A percentile compares a stretch with the other conserved stretches of the same genome.
These are phyloP conservation scores for Mycetomoellerius zeteki DNA, from an alignment of 1,140 invertebrate genomes.

Conservation along the genomic window DNA sequence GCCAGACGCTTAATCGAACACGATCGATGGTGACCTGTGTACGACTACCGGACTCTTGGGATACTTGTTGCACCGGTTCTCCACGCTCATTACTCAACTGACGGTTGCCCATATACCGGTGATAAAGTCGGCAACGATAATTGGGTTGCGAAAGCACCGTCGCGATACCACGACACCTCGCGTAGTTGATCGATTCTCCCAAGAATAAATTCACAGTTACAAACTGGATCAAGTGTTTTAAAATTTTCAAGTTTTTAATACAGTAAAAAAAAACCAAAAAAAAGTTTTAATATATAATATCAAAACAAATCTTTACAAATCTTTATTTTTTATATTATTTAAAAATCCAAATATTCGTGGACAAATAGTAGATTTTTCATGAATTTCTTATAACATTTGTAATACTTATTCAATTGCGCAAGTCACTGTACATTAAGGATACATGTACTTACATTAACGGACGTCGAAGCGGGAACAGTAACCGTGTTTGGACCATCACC, in stretches of 20 bases:
- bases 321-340: background rate
- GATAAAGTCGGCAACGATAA: slow-evolving; percentile 72
- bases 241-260: background rate
- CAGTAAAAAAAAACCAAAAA: too few species aligned
- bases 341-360: background rate
- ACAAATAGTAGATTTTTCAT: background rate
- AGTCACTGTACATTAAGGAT: background rate
- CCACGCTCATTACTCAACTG: slow-evolving; percentile 70
- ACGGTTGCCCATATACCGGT: slow-evolving; percentile 64
- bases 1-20: slow-evolving; percentile 57
- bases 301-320: background rate
- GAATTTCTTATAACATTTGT: background rate
- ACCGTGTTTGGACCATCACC: slow-evolving; percentile 81
- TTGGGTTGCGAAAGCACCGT: slow-evolving; percentile 61
- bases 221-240: background rate
- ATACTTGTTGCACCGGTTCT: slow-evolving; percentile 76
- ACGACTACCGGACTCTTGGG: slow-evolving; percentile 64
- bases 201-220: slow-evolving; percentile 4
- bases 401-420: background rate
- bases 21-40: slow-evolving; percentile 68
- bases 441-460: slow-evolving; percentile 79
- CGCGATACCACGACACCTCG: slow-evolving; percentile 46
- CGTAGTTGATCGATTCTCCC: slow-evolving; percentile 18
- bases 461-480: slow-evolving; percentile 85
- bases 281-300: background rate